A percentile compares a stretch with the other conserved stretches of the same genome.
These are phyloP conservation scores for Ophion ellenae DNA, from an alignment of 2,888 invertebrate genomes.

Conservation along the genomic window DNA sequence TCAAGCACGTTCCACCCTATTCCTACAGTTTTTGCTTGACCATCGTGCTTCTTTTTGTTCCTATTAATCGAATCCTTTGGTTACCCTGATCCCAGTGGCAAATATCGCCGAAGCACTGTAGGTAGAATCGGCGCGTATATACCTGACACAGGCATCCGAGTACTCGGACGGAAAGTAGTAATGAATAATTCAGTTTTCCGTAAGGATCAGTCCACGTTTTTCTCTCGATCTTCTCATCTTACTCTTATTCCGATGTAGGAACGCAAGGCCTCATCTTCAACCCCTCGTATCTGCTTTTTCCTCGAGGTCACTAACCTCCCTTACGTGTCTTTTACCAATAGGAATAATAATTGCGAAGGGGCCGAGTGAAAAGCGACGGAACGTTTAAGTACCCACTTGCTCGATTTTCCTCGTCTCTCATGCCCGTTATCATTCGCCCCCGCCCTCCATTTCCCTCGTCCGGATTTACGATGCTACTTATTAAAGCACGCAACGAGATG, in stretches of 20 bases:
- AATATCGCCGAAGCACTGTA: too few relatives aligned
- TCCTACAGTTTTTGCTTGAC: too few relatives aligned
- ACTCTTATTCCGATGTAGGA: constrained; percentile 11
- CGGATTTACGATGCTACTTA: constrained; percentile 34
- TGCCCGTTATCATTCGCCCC: constrained; percentile 12
- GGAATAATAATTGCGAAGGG: constrained; percentile 32
- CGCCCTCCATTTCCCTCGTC: background rate
- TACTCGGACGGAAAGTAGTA: constrained; percentile 49
- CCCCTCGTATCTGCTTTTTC: constrained; percentile 45
- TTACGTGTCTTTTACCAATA: constrained; percentile 28
- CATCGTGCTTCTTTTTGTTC: too few relatives aligned
- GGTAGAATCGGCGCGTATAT: background rate
- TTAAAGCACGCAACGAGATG: constrained; percentile 64
- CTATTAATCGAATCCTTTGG: too few relatives aligned
- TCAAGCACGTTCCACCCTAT: too few relatives aligned
- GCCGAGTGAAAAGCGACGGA: constrained; percentile 32
- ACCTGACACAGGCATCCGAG: constrained; percentile 38
- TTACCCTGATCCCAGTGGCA: too few relatives aligned
- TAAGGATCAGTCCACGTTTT: constrained; percentile 55
- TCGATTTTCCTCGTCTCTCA: constrained; percentile 31
- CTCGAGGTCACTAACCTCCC: constrained; percentile 43
- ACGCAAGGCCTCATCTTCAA: constrained; percentile 20
- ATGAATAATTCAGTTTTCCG: constrained; percentile 63
- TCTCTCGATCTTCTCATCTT: constrained; percentile 11
- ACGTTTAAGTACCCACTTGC: constrained; percentile 60